phyloP scores from a whole-genome alignment of 1,140 invertebrate genomes.

The Rhynchophorus ferrugineus region DNA sequence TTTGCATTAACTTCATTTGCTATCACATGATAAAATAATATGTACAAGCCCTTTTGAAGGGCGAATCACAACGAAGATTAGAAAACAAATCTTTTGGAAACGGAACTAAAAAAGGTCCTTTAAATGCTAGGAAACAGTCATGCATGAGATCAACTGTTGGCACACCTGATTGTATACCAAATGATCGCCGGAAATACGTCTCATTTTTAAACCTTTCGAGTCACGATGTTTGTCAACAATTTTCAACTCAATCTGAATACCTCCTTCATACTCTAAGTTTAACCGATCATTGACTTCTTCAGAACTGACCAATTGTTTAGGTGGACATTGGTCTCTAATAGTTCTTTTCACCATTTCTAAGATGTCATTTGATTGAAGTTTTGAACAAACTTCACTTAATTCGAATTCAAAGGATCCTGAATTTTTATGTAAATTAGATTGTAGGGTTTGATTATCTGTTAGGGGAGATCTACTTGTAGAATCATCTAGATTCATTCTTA shows the following conservation, averaged over 20 bases:
- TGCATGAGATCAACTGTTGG: constrained; percentile 81
- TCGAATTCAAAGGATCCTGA: constrained; percentile 37
- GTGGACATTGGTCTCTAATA: constrained; percentile 67
- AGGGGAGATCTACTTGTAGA: not conserved
- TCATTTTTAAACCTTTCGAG: constrained; percentile 76
- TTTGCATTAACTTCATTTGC: not conserved
- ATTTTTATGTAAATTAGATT: constrained; percentile 26
- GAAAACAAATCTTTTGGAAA: not conserved
- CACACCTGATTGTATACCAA: constrained; percentile 84
- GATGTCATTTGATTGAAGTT: constrained; percentile 69
- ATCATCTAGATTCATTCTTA: constrained; percentile 21
- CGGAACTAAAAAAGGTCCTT: constrained; percentile 11
- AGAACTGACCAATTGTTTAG: constrained; percentile 56
- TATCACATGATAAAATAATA: constrained; percentile 11
- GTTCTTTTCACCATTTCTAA: constrained; percentile 74
- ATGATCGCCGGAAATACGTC: constrained; percentile 86
- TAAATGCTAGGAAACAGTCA: constrained; percentile 60
- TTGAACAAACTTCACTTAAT: constrained; percentile 71
- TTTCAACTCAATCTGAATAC: constrained; percentile 80
- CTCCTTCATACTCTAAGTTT: constrained; percentile 70
- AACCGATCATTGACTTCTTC: constrained; percentile 38
- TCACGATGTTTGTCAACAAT: constrained; percentile 67
- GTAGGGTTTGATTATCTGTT: not conserved
- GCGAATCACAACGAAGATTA: constrained; percentile 2
- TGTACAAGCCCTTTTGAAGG: constrained; percentile 4